Evolutionary conservation across 2,888 invertebrate species (phyloP).

Genomic region (Tiphia femorata): DNA sequence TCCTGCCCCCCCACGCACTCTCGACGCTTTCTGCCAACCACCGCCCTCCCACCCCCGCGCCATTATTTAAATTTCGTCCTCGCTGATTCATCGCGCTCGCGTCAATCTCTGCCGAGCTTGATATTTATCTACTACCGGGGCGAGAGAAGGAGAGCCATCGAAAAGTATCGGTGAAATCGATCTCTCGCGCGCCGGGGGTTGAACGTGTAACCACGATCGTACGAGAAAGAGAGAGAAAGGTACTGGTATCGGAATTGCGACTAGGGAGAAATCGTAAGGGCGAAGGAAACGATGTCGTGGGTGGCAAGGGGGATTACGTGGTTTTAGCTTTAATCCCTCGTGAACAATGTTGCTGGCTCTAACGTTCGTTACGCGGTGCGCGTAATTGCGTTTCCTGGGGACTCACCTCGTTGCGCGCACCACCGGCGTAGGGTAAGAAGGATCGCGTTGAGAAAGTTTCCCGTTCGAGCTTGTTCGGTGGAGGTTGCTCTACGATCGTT

Average conservation of each 20-base stretch:
- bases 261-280: no score
- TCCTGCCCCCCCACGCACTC: no score
- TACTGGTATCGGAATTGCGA: no score
- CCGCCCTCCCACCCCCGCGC: no score
- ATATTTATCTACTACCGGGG: conserved; percentile 22
- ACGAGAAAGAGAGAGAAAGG: conserved; percentile 3
- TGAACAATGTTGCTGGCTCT: conserved; percentile 56
- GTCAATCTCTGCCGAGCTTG: conserved; percentile 29
- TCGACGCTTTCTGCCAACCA: no score
- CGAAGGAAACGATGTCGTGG: conserved; percentile 28
- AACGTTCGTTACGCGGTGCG: conserved; percentile 55
- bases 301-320: conserved; percentile 46
- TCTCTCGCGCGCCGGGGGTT: conserved; percentile 12
- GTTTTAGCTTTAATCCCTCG: conserved; percentile 57
- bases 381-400: no score
- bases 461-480: no score
- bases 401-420: no score
- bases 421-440: no score
- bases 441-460: no score
- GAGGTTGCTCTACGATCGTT: no score
- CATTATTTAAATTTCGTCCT: conserved; percentile 34
- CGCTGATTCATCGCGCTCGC: conserved; percentile 38
- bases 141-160: conserved; percentile 6
- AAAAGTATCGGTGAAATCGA: conserved; percentile 29
- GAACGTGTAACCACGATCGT: conserved; percentile 5